Percentiles rank a stretch among this genome's conserved stretches.
Conservation (phyloP, 2,888 invertebrate species). For the Meghimatium bilineatum region DNA sequence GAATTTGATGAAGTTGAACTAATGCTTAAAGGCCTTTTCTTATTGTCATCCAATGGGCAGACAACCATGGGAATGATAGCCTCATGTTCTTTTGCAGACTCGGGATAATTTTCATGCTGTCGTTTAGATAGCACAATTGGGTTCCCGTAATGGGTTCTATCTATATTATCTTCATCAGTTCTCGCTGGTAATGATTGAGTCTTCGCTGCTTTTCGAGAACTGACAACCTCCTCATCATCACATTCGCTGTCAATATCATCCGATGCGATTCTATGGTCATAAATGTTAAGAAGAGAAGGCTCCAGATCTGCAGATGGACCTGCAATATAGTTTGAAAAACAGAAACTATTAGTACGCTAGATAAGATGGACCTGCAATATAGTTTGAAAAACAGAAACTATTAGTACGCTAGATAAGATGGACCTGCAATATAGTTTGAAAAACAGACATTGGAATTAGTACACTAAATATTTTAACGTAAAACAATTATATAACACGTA, state of each 20-base stretch:
- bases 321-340: constrained; percentile 50
- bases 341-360: neutral
- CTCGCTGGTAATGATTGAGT: constrained; percentile 12
- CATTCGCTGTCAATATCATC: neutral
- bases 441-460: neutral
- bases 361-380: constrained; percentile 65
- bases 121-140: neutral
- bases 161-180: neutral
- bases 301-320: constrained; percentile 69
- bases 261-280: constrained; percentile 64
- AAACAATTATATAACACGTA: too few species aligned
- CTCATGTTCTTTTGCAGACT: constrained; percentile 41
- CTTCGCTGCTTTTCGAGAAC: neutral
- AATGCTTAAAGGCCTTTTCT: constrained; percentile 75
- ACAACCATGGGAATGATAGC: neutral
- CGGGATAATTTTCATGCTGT: constrained; percentile 4
- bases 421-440: constrained; percentile 58
- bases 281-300: constrained; percentile 66
- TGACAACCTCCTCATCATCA: neutral
- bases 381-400: neutral
- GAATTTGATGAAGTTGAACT: constrained; percentile 76
- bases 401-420: too few species aligned
- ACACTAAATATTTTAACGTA: too few species aligned
- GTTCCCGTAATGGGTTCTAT: neutral
- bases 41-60: constrained; percentile 6